Conservation (phyloP, 2,113 vertebrate genomes). For the Larimichthys crocea region DNA sequence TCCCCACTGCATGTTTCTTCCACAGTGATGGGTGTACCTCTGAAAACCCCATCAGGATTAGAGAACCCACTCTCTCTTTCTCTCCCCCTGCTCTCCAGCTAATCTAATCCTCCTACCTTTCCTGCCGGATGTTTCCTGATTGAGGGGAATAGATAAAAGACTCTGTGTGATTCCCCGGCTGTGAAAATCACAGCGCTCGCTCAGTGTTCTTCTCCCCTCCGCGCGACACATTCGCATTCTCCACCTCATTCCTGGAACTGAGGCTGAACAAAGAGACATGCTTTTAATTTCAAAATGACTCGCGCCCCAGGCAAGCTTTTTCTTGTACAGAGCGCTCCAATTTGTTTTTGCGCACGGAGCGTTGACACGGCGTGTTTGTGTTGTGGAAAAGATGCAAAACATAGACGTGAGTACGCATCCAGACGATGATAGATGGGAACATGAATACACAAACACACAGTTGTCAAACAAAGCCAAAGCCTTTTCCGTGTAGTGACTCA, state of each 20-base stretch:
- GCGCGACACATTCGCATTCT: slow-evolving; percentile 58
- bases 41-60: slow-evolving; percentile 80
- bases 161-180: slow-evolving; percentile 61
- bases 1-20: slow-evolving; percentile 51
- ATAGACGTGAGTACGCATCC: slow-evolving; percentile 51
- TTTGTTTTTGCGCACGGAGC: slow-evolving; percentile 67
- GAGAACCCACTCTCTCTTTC: slow-evolving; percentile 64
- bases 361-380: slow-evolving; percentile 67
- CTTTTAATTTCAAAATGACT: slow-evolving; percentile 78
- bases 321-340: slow-evolving; percentile 66
- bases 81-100: slow-evolving; percentile 60
- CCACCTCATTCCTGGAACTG: slow-evolving; percentile 59
- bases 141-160: slow-evolving; percentile 77
- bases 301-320: slow-evolving; percentile 69
- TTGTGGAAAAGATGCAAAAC: slow-evolving; percentile 62
- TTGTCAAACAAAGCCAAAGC: slow-evolving; percentile 51
- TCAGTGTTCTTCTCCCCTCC: slow-evolving; percentile 46
- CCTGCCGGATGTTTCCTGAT: slow-evolving; percentile 77
- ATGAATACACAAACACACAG: slow-evolving; percentile 52
- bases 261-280: slow-evolving; percentile 74
- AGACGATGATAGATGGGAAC: slow-evolving; percentile 48
- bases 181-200: slow-evolving; percentile 71
- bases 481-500: slow-evolving; percentile 39
- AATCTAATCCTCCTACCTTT: slow-evolving; percentile 78
- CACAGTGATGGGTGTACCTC: slow-evolving; percentile 66